Conservation (phyloP, 2,888 invertebrate species). For the Arge pagana region DNA sequence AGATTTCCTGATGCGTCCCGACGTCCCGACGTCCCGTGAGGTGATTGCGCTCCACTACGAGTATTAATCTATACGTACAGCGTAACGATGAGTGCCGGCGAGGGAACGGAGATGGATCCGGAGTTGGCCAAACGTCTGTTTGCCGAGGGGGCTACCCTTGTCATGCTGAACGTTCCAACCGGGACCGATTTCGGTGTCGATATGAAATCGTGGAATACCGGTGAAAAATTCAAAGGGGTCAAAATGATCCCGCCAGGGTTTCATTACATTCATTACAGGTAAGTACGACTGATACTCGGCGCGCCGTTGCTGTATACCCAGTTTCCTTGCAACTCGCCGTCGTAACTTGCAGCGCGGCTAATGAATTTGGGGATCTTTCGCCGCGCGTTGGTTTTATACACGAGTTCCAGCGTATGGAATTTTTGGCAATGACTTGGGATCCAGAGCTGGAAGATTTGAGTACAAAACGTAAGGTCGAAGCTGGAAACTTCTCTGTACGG, state of each 20-base stretch:
- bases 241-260: constrained; percentile 99
- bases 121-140: constrained; percentile 76
- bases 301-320: too few relatives aligned
- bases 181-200: constrained; percentile 98
- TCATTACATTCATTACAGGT: constrained; percentile 91
- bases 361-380: constrained; percentile 60
- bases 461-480: constrained; percentile 56
- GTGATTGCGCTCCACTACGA: too few relatives aligned
- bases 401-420: constrained; percentile 79
- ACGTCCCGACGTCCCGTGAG: too few relatives aligned
- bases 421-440: constrained; percentile 90
- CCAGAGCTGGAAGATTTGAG: constrained; percentile 73
- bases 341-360: constrained; percentile 57
- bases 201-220: constrained; percentile 86
- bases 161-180: constrained; percentile 84
- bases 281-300: too few relatives aligned
- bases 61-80: too few relatives aligned
- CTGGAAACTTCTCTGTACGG: not conserved
- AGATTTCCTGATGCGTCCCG: too few relatives aligned
- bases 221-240: constrained; percentile 89
- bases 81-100: constrained; percentile 26
- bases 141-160: constrained; percentile 79
- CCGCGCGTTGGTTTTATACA: constrained; percentile 84
- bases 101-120: constrained; percentile 68
- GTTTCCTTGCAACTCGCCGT: not conserved